Conservation (phyloP, 2,888 invertebrate species). For the Cryptocephalus moraei region DNA sequence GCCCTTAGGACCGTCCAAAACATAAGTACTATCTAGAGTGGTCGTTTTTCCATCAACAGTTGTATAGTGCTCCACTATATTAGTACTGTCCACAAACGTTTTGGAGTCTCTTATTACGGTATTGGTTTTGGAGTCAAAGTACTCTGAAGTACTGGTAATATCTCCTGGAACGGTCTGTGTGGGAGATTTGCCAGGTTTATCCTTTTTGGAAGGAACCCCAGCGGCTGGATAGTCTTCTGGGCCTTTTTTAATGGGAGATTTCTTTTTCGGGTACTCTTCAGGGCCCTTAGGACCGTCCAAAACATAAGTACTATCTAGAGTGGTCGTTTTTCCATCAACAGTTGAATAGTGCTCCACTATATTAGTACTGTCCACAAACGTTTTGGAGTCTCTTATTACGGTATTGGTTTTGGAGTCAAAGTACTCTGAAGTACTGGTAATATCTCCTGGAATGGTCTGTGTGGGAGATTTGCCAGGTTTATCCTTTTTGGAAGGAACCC, state of each 20-base stretch:
- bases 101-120: slow-evolving; percentile 20
- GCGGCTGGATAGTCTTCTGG: slow-evolving; percentile 5
- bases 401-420: background rate
- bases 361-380: background rate
- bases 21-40: background rate
- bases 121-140: too few species aligned
- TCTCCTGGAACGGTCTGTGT: background rate
- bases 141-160: slow-evolving; percentile 15
- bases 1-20: background rate
- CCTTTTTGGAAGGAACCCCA: slow-evolving; percentile 2
- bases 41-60: background rate
- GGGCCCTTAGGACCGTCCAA: background rate
- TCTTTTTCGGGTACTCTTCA: slow-evolving; percentile 1
- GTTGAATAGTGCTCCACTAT: slow-evolving; percentile 1
- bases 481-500: background rate
- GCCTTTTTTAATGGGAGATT: slow-evolving; percentile 6
- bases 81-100: slow-evolving; percentile 20
- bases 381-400: background rate
- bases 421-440: background rate
- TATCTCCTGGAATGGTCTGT: background rate
- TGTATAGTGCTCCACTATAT: slow-evolving; percentile 16
- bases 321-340: background rate
- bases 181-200: background rate
- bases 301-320: background rate
- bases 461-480: background rate